phyloP scores from a whole-genome alignment of 1,140 invertebrate genomes.

The Eciton burchellii region DNA sequence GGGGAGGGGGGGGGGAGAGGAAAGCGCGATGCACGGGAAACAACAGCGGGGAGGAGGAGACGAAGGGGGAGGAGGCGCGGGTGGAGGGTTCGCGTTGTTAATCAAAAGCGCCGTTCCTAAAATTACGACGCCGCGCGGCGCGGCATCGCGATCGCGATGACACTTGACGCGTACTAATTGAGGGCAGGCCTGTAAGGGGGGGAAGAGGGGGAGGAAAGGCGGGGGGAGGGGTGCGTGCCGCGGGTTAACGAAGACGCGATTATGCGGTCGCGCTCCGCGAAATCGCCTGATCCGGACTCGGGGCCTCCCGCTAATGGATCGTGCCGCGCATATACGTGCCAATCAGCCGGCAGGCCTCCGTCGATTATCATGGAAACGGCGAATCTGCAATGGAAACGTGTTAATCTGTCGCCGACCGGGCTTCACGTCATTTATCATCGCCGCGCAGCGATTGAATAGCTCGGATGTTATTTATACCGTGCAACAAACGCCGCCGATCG shows the following conservation, averaged over 20 bases:
- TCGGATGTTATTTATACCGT: slow-evolving; percentile 36
- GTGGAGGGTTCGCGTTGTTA: slow-evolving; percentile 42
- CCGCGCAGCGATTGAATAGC: slow-evolving; percentile 47
- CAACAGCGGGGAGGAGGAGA: not conserved
- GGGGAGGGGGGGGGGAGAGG: not conserved
- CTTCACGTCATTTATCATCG: slow-evolving; percentile 49
- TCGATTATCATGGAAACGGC: slow-evolving; percentile 54
- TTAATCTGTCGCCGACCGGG: slow-evolving; percentile 54
- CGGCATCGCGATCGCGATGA: slow-evolving; percentile 70
- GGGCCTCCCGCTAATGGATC: slow-evolving; percentile 72
- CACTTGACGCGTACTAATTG: slow-evolving; percentile 77
- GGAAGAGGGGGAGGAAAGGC: no score
- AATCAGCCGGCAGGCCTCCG: slow-evolving; percentile 56
- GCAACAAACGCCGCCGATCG: slow-evolving; percentile 22
- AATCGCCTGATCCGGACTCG: slow-evolving; percentile 73
- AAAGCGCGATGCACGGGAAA: not conserved
- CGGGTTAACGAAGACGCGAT: slow-evolving; percentile 77
- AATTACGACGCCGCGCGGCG: slow-evolving; percentile 73
- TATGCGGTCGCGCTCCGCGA: slow-evolving; percentile 76
- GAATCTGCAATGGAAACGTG: slow-evolving; percentile 54
- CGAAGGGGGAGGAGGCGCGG: not conserved
- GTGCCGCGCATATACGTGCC: slow-evolving; percentile 69
- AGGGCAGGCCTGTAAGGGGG: slow-evolving; percentile 62
- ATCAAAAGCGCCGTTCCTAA: slow-evolving; percentile 65
- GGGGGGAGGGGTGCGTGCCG: slow-evolving; percentile 69